A percentile compares a stretch with the other conserved stretches of the same genome.
Evolutionary conservation across 1,140 invertebrate species (phyloP).

Genomic region (Vanessa tameamea): DNA sequence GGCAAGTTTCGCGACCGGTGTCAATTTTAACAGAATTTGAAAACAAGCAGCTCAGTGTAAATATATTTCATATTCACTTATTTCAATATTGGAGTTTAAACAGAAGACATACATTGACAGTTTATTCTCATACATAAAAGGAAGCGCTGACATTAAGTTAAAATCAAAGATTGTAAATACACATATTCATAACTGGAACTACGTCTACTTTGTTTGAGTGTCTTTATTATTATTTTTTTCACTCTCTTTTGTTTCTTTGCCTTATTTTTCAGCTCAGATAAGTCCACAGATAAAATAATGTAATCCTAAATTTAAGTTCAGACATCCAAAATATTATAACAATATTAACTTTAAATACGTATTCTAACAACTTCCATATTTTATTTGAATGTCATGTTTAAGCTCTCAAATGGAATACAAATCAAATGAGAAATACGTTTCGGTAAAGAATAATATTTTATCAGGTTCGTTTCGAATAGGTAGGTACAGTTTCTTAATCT

Average conservation of each 20-base stretch:
- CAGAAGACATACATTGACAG: constrained; percentile 31
- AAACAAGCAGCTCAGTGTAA: constrained; percentile 35
- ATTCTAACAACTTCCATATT: no score
- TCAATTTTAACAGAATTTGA: constrained; percentile 49
- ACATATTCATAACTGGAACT: neutral
- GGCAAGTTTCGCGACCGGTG: constrained; percentile 45
- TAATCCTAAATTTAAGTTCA: no score
- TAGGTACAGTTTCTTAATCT: constrained; percentile 70
- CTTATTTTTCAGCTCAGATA: no score
- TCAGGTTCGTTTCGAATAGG: constrained; percentile 40
- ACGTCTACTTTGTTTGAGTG: no score
- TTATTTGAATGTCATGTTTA: neutral
- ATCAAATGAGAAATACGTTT: constrained; percentile 14
- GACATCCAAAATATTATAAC: no score
- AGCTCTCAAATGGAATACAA: neutral
- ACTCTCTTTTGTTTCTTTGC: no score
- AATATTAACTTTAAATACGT: no score
- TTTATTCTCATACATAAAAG: constrained; percentile 34
- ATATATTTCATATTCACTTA: constrained; percentile 29
- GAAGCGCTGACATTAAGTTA: constrained; percentile 17
- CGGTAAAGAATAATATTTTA: constrained; percentile 31
- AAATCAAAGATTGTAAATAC: neutral
- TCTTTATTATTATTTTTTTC: no score
- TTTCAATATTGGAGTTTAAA: constrained; percentile 37
- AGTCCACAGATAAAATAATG: no score